Base-by-base conservation (phyloP, 2,113 vertebrate genomes). In the Indicator indicator region DNA sequence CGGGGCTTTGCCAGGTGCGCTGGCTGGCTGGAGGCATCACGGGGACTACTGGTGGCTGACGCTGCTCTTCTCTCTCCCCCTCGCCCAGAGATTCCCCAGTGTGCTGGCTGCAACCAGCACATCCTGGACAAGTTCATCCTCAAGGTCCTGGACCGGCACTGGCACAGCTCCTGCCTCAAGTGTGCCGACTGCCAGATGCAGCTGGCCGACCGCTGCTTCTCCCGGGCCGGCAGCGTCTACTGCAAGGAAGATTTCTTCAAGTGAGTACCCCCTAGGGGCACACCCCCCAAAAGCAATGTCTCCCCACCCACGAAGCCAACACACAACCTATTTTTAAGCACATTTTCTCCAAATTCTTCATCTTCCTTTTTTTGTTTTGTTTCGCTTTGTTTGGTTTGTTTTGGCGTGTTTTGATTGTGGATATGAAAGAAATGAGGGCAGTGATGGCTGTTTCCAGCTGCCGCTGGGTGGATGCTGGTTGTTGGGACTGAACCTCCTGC, bases 161-260 rank as follows among this genome's bases (percentile, higher is more conserved):
- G 99, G 99, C 99, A 99, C 97, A 98, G 99, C 87, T 99, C 99
- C 97, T 99, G 99, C 97, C 98, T 99, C 95, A 99, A 99, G 98
- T 99, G 99, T 33, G 98, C 98, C 2, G 99, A 99, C 97, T 99
- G 99, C 95, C 99, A 99, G 94, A 98, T 98, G 93, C 99, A 98
- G 96, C 98, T 99, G 98, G 98, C 98, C 1, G 99, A 99, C 83
- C 98, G 99, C 96, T 99, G 99, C 94, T 99, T 99, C 98, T 99
- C 98, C 96, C 98, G 99, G 54, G 98, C 98, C 2, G 99, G 99
- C 77, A 99, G 98, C 76, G 99, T 99, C 90, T 99, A 99, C 98
- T 99, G 99, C 98, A 99, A 99, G 95, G 99, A 99, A 65, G 99
- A 99, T 64, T 99, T 99, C 98, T 99, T 99, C 98, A 99, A 99